A percentile compares a stretch with the other conserved stretches of the same genome.
phyloP scores from a whole-genome alignment of 2,797 vertebrate genomes.

The Diplodus puntazzo region DNA sequence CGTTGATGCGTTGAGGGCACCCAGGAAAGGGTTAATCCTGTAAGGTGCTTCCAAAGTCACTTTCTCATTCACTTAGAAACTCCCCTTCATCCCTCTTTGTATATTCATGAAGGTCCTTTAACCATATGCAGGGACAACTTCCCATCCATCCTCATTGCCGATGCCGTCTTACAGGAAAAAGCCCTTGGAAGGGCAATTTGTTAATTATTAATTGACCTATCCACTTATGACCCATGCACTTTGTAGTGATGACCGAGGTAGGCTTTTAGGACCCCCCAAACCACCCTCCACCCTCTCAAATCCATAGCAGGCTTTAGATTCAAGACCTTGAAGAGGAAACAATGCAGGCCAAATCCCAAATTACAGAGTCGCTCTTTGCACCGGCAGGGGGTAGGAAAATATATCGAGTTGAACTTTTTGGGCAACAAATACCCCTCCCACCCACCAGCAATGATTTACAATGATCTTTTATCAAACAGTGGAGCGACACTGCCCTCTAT shows the following conservation, averaged over 20 bases:
- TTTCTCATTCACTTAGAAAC: conserved; percentile 59
- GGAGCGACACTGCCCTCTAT: conserved; percentile 61
- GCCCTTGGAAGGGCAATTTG: conserved; percentile 61
- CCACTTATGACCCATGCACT: conserved; percentile 55
- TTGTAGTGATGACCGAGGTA: conserved; percentile 47
- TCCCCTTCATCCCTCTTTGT: conserved; percentile 52
- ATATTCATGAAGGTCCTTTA: conserved; percentile 73
- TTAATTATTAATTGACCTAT: conserved; percentile 77
- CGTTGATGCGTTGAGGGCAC: conserved; percentile 19
- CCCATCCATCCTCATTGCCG: conserved; percentile 47
- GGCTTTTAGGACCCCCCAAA: conserved; percentile 49
- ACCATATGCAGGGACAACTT: conserved; percentile 56
- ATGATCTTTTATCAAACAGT: conserved; percentile 60
- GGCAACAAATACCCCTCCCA: conserved; percentile 38
- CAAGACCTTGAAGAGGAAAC: conserved; percentile 59
- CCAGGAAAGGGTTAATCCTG: conserved; percentile 46
- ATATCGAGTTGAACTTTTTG: conserved; percentile 58
- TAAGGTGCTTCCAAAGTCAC: conserved; percentile 47
- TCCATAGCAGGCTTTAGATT: conserved; percentile 40
- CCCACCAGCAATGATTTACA: conserved; percentile 47
- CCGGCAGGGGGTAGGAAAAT: conserved; percentile 47
- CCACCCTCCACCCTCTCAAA: background rate
- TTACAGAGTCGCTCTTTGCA: conserved; percentile 56
- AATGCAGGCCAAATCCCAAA: conserved; percentile 50
- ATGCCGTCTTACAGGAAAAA: conserved; percentile 60